These are phyloP conservation scores for Altica lythri DNA, from an alignment of 2,888 invertebrate genomes.

Conservation along the genomic window DNA sequence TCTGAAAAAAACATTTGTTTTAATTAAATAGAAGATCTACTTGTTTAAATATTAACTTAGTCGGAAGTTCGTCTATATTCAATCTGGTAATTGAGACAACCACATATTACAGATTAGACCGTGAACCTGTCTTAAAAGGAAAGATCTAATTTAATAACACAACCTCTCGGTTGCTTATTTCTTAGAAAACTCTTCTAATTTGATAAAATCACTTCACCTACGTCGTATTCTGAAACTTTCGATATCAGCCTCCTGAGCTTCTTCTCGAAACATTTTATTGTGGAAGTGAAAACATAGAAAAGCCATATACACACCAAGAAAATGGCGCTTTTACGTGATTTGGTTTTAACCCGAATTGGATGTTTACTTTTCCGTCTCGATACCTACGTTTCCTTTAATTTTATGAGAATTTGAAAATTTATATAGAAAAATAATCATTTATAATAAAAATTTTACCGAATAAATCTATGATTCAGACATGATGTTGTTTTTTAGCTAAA, in stretches of 20 bases:
- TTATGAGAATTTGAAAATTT: too few species aligned
- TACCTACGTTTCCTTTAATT: too few species aligned
- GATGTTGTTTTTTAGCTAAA: too few species aligned
- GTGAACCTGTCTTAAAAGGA: background rate
- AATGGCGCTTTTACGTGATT: slow-evolving; percentile 22
- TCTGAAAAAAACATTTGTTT: too few species aligned
- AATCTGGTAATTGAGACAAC: background rate
- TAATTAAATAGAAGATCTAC: too few species aligned
- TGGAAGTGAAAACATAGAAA: slow-evolving; percentile 24
- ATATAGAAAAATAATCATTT: too few species aligned
- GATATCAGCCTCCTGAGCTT: background rate
- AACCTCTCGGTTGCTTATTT: slow-evolving; percentile 13
- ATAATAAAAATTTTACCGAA: too few species aligned
- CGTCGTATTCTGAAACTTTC: slow-evolving; percentile 17
- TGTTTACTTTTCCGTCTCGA: too few species aligned
- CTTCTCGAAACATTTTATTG: slow-evolving; percentile 16
- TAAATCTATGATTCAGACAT: too few species aligned
- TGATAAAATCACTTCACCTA: slow-evolving; percentile 21
- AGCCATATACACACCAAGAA: slow-evolving; percentile 25
- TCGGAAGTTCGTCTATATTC: too few species aligned
- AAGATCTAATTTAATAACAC: slow-evolving; percentile 14
- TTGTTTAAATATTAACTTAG: background rate
- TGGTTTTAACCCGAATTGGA: slow-evolving; percentile 13
- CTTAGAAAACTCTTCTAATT: slow-evolving; percentile 7
- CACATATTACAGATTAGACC: slow-evolving; percentile 1